Conservation (phyloP, 2,113 vertebrate genomes). For the Vidua chalybeata region DNA sequence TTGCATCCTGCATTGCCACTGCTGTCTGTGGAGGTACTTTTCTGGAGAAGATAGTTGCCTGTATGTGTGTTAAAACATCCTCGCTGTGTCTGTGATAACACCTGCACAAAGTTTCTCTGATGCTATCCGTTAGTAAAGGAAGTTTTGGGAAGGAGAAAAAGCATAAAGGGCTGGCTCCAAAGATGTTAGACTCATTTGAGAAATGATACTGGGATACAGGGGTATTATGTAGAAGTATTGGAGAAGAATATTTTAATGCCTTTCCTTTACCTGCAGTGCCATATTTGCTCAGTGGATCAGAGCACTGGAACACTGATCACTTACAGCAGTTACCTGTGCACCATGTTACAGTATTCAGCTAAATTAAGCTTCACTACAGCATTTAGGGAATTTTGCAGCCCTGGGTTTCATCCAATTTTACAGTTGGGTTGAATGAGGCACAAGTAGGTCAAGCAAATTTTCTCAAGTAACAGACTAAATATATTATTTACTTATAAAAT, state of each 20-base stretch:
- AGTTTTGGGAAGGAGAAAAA: not conserved
- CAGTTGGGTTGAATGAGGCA: not conserved
- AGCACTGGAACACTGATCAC: not conserved
- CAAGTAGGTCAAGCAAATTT: not conserved
- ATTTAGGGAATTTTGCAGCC: not conserved
- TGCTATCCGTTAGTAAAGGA: not conserved
- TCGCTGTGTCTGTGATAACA: not conserved
- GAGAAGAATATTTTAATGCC: not conserved
- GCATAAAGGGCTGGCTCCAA: not conserved
- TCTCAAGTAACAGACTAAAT: not conserved
- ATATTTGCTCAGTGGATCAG: not conserved
- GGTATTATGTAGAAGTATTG: not conserved
- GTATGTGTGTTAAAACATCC: not conserved
- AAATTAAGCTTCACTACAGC: not conserved
- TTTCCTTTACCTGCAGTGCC: not conserved
- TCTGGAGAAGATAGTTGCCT: not conserved
- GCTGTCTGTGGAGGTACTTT: not conserved
- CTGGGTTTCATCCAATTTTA: not conserved
- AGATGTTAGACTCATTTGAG: not conserved
- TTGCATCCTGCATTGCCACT: not conserved
- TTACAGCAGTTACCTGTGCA: not conserved
- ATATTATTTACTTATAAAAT: not conserved
- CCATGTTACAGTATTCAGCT: not conserved
- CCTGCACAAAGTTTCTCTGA: accelerated
- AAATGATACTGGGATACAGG: not conserved